Evolutionary conservation across 2,797 vertebrate genomes (phyloP).

Genomic region (Typhlichthys eigenmanni): DNA sequence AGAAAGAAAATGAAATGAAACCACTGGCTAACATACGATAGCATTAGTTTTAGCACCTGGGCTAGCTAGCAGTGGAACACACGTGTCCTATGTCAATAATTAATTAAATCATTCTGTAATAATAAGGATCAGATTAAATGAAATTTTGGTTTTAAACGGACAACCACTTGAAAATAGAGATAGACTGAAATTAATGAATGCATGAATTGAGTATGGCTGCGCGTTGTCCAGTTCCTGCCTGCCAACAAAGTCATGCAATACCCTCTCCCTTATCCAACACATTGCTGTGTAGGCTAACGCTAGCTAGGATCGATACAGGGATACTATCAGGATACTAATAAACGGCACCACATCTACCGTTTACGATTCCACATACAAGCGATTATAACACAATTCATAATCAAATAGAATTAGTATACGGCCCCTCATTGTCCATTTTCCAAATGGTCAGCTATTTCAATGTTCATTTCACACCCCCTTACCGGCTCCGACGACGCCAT

Average conservation of each 20-base stretch:
- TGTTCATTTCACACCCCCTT: slow-evolving; percentile 56
- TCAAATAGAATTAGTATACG: background rate
- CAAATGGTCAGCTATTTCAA: slow-evolving; percentile 11
- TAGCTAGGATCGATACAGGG: slow-evolving; percentile 53
- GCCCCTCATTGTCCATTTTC: background rate
- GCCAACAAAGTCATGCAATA: slow-evolving; percentile 65
- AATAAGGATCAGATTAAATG: background rate
- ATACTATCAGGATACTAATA: background rate
- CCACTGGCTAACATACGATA: slow-evolving; percentile 29
- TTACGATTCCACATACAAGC: background rate
- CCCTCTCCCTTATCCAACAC: slow-evolving; percentile 48
- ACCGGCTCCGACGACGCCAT: slow-evolving; percentile 89
- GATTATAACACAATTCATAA: background rate
- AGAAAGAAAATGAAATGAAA: background rate
- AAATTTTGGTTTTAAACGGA: background rate
- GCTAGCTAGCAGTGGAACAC: slow-evolving; percentile 67
- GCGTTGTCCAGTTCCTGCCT: slow-evolving; percentile 62
- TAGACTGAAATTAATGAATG: slow-evolving; percentile 8
- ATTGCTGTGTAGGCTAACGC: slow-evolving; percentile 65
- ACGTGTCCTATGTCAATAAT: slow-evolving; percentile 69
- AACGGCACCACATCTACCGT: background rate
- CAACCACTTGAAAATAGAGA: background rate
- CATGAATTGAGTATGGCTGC: slow-evolving; percentile 55
- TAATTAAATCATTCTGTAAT: background rate
- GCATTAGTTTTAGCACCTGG: slow-evolving; percentile 48